Evolutionary conservation across 2,113 vertebrate species (phyloP), one percentile per base, ranked within the genome.

Genomic region (Bos indicus): DNA sequence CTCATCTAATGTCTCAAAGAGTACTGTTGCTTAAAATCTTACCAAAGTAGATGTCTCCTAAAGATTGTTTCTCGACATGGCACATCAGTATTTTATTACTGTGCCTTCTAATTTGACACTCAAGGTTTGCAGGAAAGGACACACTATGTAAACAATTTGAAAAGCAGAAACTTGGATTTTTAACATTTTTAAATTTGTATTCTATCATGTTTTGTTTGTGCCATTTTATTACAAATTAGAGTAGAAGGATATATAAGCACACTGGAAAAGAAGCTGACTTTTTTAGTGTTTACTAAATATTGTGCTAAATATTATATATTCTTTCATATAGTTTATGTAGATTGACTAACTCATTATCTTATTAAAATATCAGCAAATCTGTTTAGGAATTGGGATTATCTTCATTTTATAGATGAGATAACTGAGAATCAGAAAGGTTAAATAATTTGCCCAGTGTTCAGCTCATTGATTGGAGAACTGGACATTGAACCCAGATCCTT

Each of bases 1-100:
- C 6, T 91, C 36, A 90, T 92, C 60, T 88, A 30, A 83, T 74
- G 52, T 96, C 88, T 91, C 16, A 48, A 30, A 78, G 82, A 96
- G 43, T 40, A 30, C 9, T 25, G 2, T 81, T 28, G 26, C 64
- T 95, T 89, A 57, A 94, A 95, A 46, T 59, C n/a, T 80, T 82
- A 48, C 82, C 77, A 88, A 87, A 77, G 59, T 88, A 95, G 92
- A 71, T 97, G 82, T 97, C 95, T 94, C 71, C 74, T 57, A 62
- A 52, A 96, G 84, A 84, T 96, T 81, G 46, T 80, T 94, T 92
- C 77, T 81, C 83, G 25, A 90, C 16, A 13, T 56, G 26, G 54
- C 48, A 40, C 5, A 30, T 40, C 26, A 33, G 7, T 56, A 40
- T 80, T 56, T 84, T 92, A 51, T 90, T 80, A n/a, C 6, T 28